These are phyloP conservation scores for Achroia grisella DNA, from an alignment of 1,140 invertebrate species.

Conservation along the genomic window DNA sequence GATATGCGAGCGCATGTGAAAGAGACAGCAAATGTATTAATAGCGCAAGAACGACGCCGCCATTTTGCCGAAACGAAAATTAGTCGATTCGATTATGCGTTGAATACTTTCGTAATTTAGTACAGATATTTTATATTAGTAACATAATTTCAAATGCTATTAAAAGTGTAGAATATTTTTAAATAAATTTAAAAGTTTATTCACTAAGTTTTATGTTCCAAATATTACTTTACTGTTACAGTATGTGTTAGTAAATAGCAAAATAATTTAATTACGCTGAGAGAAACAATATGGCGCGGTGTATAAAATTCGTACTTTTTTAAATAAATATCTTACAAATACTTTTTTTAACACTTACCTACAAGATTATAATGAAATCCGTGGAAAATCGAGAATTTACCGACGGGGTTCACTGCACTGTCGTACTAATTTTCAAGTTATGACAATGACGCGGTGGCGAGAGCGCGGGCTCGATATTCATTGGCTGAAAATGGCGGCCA, in stretches of 20 bases:
- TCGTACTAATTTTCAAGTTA: conserved; percentile 71
- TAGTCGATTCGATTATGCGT: conserved; percentile 54
- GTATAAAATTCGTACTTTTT: too few relatives aligned
- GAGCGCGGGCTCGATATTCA: conserved; percentile 57
- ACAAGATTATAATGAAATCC: conserved; percentile 39
- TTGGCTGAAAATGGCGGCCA: conserved; percentile 69
- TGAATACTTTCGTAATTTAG: conserved; percentile 15
- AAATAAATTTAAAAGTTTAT: too few relatives aligned
- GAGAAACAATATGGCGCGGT: too few relatives aligned
- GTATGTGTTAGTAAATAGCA: too few relatives aligned
- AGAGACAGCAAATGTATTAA: conserved; percentile 57
- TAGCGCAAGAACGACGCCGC: conserved; percentile 60
- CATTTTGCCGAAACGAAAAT: conserved; percentile 63
- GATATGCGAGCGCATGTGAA: conserved; percentile 13
- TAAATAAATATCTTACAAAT: neutral
- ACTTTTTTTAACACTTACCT: conserved; percentile 40
- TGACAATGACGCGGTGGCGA: conserved; percentile 66
- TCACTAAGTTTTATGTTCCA: too few relatives aligned
- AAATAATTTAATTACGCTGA: too few relatives aligned
- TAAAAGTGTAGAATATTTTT: too few relatives aligned
- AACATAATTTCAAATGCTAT: too few relatives aligned
- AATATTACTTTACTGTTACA: too few relatives aligned
- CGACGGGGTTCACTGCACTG: conserved; percentile 68
- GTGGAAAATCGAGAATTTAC: conserved; percentile 62
- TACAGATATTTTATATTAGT: too few relatives aligned